Evolutionary conservation across 2,888 invertebrate genomes (phyloP), one percentile per base, ranked within the genome.

Genomic region (Serrognathus titanus): DNA sequence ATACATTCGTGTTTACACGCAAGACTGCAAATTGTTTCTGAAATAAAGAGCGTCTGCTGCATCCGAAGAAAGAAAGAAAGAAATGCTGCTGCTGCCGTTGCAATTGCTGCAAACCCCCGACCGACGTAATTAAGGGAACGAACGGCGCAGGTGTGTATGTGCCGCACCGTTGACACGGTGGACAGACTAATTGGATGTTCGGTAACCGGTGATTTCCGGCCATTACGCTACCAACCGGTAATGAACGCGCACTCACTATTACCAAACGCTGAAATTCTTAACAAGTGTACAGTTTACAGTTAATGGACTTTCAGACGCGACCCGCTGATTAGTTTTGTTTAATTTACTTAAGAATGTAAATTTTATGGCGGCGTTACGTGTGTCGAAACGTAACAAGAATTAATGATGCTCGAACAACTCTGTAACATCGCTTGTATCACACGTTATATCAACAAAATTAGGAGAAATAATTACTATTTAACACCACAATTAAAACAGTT

Each of bases 161-260:
- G 63, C 61, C 63, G 63, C 63, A 60, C 60, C 58, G 55, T 49
- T 55, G 48, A 48, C 53, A 63, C 40, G 47, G 43, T 59, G 63
- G 55, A 35, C 53, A 40, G 57, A 60, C 62, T 66, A 67, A 67
- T 67, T 67, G 66, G 65, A 61, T 63, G 64, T 60, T 64, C 64
- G 61, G 66, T 67, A 67, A 67, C 67, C 63, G 66, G 67, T 67
- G 63, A 67, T 67, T 67, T 67, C 66, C 66, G 66, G 66, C 65
- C 63, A 66, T 67, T 67, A 67, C 63, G 65, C 67, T 66, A 66
- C 66, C 63, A 64, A 63, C 58, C 66, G 63, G 67, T 67, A 67
- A 67, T 65, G 67, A 67, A 63, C 67, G 59, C 60, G 57, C 60
- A 63, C 24, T 31, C 24, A 31, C 63, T 62, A 63, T 58, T 63